Base-by-base conservation (phyloP, 30 jellyfish, hydroid and myxozoan species). In the Pelagia noctiluca region DNA sequence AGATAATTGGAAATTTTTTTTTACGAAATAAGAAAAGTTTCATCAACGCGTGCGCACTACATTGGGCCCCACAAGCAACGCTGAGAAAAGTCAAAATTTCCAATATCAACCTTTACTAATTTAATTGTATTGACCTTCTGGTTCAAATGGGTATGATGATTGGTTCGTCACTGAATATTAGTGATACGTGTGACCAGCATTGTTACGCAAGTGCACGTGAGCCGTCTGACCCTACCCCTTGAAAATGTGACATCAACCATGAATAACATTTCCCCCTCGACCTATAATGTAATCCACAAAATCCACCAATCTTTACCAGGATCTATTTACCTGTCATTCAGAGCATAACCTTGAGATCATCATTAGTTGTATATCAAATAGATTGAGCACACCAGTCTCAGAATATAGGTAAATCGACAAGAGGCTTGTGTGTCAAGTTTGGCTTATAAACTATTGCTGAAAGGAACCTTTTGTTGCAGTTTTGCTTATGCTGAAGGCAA, bases 181-280 rank as follows among this genome's bases (percentile, higher is more conserved):
- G 90, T 79, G 90, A 79, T 18, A 31, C 90, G 90, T 79, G 90
- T 82, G 7, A 34, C 80, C 80, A 31, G 12, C 75, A 24, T 63
- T 79, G 90, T 79, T 79, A 79, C 90, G 90, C 90, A 52, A 11
- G 25, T 48, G 90, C 90, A 79, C 90, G 90, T 35, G 90, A 79
- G 34, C 90, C 82, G 3, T 50, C 90, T 79, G 90, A 79, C 90
- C 90, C 90, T 78, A 46, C 24, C 18, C 28, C 38, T 1, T 0
- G 11, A 10, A 23, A 65, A 19, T 5, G 22, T 24, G 18, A 76
- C 13, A 5, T 23, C 36, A 76, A 53, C 3, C 33, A 1, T 3
- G 0, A 75, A 53, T 4, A 1, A 31, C 12, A 42, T 42, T 42
- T 8, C 57, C 16, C 16, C 16, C 8, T 42, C 16, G 57, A 42